A percentile compares a stretch with the other conserved stretches of the same genome.
phyloP scores from a whole-genome alignment of 2,113 vertebrate genomes.

The Nycticebus coucang region DNA sequence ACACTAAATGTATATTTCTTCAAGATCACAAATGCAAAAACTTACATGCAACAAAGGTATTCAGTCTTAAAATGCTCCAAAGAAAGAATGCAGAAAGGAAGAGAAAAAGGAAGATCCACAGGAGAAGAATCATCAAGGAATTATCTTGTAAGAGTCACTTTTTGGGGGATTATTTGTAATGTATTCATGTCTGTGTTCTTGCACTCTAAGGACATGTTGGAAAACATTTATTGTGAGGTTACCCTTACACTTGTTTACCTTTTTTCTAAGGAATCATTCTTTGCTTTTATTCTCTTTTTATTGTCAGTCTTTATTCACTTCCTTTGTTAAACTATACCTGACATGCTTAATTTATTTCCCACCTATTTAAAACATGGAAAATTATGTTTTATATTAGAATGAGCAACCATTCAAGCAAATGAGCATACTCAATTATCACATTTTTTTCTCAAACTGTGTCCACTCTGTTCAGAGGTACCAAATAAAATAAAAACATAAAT shows the following conservation, averaged over 20 bases:
- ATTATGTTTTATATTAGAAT: constrained; percentile 27
- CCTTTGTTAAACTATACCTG: constrained; percentile 37
- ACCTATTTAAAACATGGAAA: constrained; percentile 3
- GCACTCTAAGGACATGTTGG: background rate
- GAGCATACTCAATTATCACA: background rate
- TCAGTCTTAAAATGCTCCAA: constrained; percentile 27
- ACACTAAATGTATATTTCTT: background rate
- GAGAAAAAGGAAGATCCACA: background rate
- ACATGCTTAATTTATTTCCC: constrained; percentile 13
- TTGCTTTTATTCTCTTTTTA: background rate
- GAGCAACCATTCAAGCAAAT: constrained; percentile 12
- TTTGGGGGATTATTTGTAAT: background rate
- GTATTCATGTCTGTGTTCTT: background rate
- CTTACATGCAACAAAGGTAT: background rate
- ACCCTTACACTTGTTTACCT: background rate
- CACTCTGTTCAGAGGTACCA: too few species aligned
- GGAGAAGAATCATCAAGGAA: constrained; percentile 27
- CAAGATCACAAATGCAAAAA: background rate
- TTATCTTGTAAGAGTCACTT: background rate
- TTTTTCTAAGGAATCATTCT: constrained; percentile 23
- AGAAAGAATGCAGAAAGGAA: background rate
- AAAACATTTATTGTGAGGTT: background rate
- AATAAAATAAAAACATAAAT: too few species aligned
- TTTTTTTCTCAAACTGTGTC: background rate
- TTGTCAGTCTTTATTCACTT: background rate